Evolutionary conservation across 2,888 invertebrate genomes (phyloP).

Genomic region (Phorcus lineatus): DNA sequence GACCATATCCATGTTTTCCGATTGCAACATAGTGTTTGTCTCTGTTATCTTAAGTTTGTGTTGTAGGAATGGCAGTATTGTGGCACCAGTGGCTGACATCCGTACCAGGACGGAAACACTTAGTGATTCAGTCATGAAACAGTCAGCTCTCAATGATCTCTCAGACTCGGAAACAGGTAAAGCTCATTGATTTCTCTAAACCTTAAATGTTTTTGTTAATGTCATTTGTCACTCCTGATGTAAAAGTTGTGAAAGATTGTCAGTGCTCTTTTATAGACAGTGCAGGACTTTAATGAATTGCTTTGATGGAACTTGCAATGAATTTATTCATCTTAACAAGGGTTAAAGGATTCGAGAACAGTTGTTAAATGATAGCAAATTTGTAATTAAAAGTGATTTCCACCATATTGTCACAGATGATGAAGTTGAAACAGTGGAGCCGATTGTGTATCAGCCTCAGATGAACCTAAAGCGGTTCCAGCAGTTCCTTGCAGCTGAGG

Average conservation of each 20-base stretch:
- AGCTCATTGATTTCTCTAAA: too few relatives aligned
- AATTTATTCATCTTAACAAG: neutral
- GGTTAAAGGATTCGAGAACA: neutral
- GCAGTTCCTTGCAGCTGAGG: slow-evolving; percentile 64
- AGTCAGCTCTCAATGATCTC: slow-evolving; percentile 66
- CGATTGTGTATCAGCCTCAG: slow-evolving; percentile 61
- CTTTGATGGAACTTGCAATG: too few relatives aligned
- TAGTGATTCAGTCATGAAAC: slow-evolving; percentile 69
- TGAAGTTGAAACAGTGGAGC: slow-evolving; percentile 45
- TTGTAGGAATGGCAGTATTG: slow-evolving; percentile 38
- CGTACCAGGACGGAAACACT: slow-evolving; percentile 62
- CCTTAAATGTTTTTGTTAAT: too few relatives aligned
- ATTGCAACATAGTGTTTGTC: too few relatives aligned
- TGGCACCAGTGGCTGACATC: slow-evolving; percentile 54
- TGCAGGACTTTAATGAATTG: too few relatives aligned
- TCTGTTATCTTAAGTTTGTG: neutral
- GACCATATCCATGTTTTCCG: too few relatives aligned
- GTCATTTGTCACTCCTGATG: too few relatives aligned
- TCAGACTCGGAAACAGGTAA: slow-evolving; percentile 59
- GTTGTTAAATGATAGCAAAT: neutral
- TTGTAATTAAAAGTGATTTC: too few relatives aligned
- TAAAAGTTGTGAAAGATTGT: too few relatives aligned
- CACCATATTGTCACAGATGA: slow-evolving; percentile 40
- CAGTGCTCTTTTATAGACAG: too few relatives aligned
- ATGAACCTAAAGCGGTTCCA: slow-evolving; percentile 67